Conservation (phyloP, 2,888 invertebrate species). For the Adelphocoris suturalis region DNA sequence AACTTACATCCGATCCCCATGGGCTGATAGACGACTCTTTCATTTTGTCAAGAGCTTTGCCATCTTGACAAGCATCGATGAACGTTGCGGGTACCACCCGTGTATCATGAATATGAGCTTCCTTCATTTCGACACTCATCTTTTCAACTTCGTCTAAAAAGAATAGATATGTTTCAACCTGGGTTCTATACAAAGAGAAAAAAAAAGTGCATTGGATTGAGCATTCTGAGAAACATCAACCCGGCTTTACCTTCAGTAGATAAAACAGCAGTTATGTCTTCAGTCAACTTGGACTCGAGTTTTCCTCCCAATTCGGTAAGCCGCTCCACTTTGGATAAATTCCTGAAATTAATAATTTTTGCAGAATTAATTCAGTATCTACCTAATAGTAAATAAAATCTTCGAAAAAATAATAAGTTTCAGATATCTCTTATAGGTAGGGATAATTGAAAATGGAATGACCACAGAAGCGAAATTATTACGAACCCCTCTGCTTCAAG, state of each 20-base stretch:
- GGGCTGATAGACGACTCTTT: conserved; percentile 87
- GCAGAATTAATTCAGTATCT: neutral
- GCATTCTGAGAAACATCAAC: no score
- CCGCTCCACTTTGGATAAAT: conserved; percentile 82
- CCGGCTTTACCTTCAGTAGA: conserved; percentile 81
- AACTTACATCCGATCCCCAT: conserved; percentile 90
- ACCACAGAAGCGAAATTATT: neutral
- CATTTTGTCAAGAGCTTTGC: conserved; percentile 83
- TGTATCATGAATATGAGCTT: conserved; percentile 85
- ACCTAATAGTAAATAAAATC: neutral
- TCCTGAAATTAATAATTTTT: conserved; percentile 78
- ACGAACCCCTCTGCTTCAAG: conserved; percentile 43
- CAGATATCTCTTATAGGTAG: neutral
- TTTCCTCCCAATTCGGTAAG: conserved; percentile 89
- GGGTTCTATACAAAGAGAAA: neutral
- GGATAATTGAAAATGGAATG: neutral
- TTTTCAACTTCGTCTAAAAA: conserved; percentile 83
- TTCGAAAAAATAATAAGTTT: no score
- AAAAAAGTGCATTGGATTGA: neutral
- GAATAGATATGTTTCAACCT: conserved; percentile 59
- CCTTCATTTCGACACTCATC: conserved; percentile 83
- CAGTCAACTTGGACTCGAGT: conserved; percentile 83
- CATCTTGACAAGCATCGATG: conserved; percentile 82
- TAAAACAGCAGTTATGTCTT: conserved; percentile 87
- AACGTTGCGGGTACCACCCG: conserved; percentile 90